Evolutionary conservation across 2,888 invertebrate genomes (phyloP).

Genomic region (Danaus chrysippus): DNA sequence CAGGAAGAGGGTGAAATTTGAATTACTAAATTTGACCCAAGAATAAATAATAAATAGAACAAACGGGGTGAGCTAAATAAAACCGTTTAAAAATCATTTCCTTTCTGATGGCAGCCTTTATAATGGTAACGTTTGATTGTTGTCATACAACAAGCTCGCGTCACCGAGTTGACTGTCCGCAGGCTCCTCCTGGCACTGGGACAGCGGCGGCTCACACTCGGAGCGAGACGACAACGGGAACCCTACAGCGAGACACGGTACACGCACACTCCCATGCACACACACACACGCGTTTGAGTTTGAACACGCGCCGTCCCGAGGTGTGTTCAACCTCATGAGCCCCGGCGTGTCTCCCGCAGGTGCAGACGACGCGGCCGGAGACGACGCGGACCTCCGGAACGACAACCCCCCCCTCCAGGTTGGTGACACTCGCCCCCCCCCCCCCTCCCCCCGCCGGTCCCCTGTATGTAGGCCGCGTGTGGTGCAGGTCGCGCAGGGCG

Average conservation of each 20-base stretch:
- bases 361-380: slow-evolving; percentile 3
- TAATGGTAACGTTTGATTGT: slow-evolving; percentile 1
- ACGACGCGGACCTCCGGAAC: slow-evolving; percentile 48
- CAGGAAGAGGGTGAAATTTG: no score
- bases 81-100: no score
- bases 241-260: slow-evolving; percentile 28
- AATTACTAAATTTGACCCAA: no score
- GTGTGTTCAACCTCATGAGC: not conserved
- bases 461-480: slow-evolving; percentile 23
- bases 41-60: no score
- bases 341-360: not conserved
- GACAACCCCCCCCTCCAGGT: slow-evolving; percentile 47
- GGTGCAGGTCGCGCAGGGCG: not conserved
- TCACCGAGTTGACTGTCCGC: slow-evolving; percentile 15
- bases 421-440: no score
- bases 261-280: not conserved
- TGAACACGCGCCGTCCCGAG: not conserved
- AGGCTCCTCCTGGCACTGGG: slow-evolving; percentile 37
- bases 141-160: not conserved
- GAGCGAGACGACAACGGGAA: slow-evolving; percentile 60
- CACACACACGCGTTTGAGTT: not conserved
- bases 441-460: slow-evolving; percentile 17
- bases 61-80: no score
- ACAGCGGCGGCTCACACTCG: slow-evolving; percentile 44
- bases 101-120: no score